Percentiles rank a stretch among this genome's conserved stretches.
Conservation (phyloP, 2,797 vertebrate genomes). For the Rallus crepitans region DNA sequence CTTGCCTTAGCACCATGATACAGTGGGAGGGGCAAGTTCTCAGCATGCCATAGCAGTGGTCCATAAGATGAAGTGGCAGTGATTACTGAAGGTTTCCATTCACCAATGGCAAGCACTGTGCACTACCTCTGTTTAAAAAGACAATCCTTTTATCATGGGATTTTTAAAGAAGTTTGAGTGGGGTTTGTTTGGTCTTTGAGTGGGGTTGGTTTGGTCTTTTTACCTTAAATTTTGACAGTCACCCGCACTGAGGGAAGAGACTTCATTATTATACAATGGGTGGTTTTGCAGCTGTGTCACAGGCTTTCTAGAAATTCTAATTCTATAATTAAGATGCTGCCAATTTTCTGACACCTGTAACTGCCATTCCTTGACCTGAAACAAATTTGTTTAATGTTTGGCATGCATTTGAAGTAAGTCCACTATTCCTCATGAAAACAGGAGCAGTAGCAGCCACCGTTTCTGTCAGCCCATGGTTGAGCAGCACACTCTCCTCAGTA, state of each 20-base stretch:
- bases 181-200: accelerated
- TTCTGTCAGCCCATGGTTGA: background rate
- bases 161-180: background rate
- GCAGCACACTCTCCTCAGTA: background rate
- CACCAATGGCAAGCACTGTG: background rate
- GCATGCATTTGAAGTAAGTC: background rate
- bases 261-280: background rate
- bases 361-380: background rate
- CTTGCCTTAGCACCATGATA: background rate
- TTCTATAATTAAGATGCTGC: background rate
- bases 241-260: background rate
- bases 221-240: background rate
- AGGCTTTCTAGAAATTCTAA: background rate
- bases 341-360: background rate
- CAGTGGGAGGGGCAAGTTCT: background rate
- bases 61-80: background rate
- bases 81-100: background rate
- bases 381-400: background rate
- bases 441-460: background rate
- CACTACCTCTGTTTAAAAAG: background rate
- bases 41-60: background rate
- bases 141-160: background rate
- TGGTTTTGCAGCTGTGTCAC: background rate
- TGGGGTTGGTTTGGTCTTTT: background rate
- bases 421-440: background rate